Evolutionary conservation across 2,113 vertebrate genomes (phyloP), one percentile per base, ranked within the genome.

Genomic region (Empidonax alnorum): DNA sequence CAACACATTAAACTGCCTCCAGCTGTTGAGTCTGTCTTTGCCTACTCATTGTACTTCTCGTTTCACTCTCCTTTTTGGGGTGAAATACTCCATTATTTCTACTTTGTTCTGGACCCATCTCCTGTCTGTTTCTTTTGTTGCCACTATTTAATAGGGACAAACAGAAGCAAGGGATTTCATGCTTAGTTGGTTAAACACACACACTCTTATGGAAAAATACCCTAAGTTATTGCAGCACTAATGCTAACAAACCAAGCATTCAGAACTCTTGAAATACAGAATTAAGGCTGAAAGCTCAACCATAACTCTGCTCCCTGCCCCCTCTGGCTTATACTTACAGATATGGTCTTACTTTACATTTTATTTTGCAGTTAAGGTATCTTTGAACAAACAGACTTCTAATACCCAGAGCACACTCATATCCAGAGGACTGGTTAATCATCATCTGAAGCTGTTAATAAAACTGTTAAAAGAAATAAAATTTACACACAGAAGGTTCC

Each of bases 71-170:
- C 95, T 94, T 97, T 97, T 95, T 91, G 95, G 94, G 96, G 96
- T 98, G 97, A 98, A 98, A 97, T 96, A 97, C 95, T 96, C 97
- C 90, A 97, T 97, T 98, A 98, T 97, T 97, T 97, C 94, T 96
- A 84, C 93, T 98, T 98, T 97, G 96, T 97, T 97, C 97, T 97
- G 94, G 55, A 96, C 89, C 96, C 95, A 97, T 98, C 97, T 97
- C 94, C 94, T 96, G 96, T 96, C 97, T 97, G 93, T 97, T 96
- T 94, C 96, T 95, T 95, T 96, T 93, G 78, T 87, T 91, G 93
- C 91, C 66, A 79, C 94, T 97, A 96, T 97, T 97, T 97, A 97
- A 97, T 90, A 97, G 94, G 95, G 95, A 97, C 96, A 97, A 97
- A 97, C 95, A 97, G 94, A 98, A 97, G 96, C 96, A 97, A 96